phyloP scores from a whole-genome alignment of 2,888 invertebrate species.

The Rhagonycha lutea region DNA sequence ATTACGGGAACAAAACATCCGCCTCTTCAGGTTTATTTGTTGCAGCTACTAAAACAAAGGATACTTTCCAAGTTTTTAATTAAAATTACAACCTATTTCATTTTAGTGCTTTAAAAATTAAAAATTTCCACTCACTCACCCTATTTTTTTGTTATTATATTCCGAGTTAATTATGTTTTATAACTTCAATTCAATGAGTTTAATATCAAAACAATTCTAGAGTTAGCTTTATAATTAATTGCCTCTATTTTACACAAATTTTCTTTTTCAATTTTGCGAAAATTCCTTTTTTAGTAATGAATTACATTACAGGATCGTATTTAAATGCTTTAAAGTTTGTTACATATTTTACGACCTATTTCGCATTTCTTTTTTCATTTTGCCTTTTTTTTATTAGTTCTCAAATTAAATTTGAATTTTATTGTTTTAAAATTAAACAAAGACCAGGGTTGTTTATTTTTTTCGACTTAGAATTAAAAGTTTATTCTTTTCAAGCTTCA shows the following conservation, averaged over 20 bases:
- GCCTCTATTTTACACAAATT: not conserved
- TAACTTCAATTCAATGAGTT: constrained; percentile 28
- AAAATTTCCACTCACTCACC: constrained; percentile 42
- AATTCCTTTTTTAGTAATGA: not conserved
- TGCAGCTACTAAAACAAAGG: constrained; percentile 53
- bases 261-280: not conserved
- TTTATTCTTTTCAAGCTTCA: not conserved
- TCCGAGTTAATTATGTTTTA: constrained; percentile 28
- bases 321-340: constrained; percentile 1
- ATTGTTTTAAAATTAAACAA: constrained; percentile 1
- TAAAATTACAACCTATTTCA: constrained; percentile 56
- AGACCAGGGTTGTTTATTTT: not conserved
- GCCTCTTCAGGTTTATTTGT: constrained; percentile 52
- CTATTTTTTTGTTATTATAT: constrained; percentile 26
- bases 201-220: constrained; percentile 12
- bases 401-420: not conserved
- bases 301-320: not conserved
- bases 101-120: constrained; percentile 54
- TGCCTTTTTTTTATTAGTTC: not conserved
- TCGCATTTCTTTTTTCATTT: not conserved
- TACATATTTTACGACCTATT: constrained; percentile 2
- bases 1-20: constrained; percentile 53
- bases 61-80: constrained; percentile 56
- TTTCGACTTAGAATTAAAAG: not conserved
- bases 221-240: constrained; percentile 3